A percentile compares a stretch with the other conserved stretches of the same genome.
Conservation (phyloP, 2,113 vertebrate genomes). For the Cebus imitator region DNA sequence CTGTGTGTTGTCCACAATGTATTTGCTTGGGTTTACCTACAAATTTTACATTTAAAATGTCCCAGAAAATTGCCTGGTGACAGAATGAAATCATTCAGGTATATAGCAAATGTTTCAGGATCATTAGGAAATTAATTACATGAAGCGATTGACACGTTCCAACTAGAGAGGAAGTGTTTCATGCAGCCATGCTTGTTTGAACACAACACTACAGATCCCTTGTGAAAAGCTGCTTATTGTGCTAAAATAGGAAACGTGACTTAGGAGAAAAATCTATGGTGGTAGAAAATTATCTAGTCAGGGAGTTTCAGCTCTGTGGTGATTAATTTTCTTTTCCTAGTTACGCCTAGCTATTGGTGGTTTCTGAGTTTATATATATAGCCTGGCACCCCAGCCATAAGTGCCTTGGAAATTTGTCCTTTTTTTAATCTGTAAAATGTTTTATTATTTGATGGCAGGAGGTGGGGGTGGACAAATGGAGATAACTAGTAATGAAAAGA, state of each 20-base stretch:
- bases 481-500: background rate
- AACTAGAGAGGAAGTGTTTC: constrained; percentile 68
- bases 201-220: constrained; percentile 56
- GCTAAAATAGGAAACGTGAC: constrained; percentile 63
- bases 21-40: constrained; percentile 42
- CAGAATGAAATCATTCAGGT: constrained; percentile 56
- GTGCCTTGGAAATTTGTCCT: background rate
- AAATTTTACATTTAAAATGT: constrained; percentile 70
- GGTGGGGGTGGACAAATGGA: background rate
- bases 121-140: constrained; percentile 81
- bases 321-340: background rate
- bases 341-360: background rate
- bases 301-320: background rate
- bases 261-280: constrained; percentile 57
- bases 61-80: constrained; percentile 53
- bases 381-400: fast-evolving
- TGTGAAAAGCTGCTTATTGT: constrained; percentile 62
- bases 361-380: background rate
- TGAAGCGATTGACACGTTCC: constrained; percentile 76
- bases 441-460: background rate
- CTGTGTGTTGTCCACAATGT: constrained; percentile 28
- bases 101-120: constrained; percentile 73
- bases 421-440: background rate
- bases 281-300: constrained; percentile 50
- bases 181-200: constrained; percentile 39